Evolutionary conservation across 37 sponge, comb jelly and placozoan genomes (phyloP).

Genomic region (Mnemiopsis leidyi): DNA sequence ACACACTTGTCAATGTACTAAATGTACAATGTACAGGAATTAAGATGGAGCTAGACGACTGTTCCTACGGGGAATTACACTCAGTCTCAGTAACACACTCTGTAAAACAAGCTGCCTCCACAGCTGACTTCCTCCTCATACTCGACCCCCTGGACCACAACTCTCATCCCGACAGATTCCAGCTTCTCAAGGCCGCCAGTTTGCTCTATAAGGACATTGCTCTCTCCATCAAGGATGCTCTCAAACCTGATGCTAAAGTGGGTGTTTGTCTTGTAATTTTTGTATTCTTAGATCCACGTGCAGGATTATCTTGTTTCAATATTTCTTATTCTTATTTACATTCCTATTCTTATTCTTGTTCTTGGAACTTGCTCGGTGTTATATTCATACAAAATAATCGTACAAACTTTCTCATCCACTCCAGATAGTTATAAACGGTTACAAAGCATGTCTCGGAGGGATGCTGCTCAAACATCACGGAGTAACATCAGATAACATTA

Average conservation of each 20-base stretch:
- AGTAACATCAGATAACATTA: background rate
- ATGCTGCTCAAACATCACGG: constrained; percentile 42
- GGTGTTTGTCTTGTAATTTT: too few species aligned
- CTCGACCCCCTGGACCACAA: constrained; percentile 27
- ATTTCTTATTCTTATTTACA: too few species aligned
- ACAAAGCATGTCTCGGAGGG: constrained; percentile 19
- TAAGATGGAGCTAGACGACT: constrained; percentile 24
- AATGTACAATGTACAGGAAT: too few species aligned
- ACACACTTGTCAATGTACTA: too few species aligned
- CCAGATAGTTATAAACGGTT: constrained; percentile 14
- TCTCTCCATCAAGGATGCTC: background rate
- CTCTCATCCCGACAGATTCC: constrained; percentile 23
- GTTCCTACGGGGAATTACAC: constrained; percentile 6
- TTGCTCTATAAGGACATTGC: constrained; percentile 22
- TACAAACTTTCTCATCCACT: too few species aligned
- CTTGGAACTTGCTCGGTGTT: too few species aligned
- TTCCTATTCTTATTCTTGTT: too few species aligned
- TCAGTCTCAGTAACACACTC: background rate
- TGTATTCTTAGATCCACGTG: too few species aligned
- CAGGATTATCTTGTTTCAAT: too few species aligned
- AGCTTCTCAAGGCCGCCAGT: background rate
- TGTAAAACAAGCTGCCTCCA: background rate
- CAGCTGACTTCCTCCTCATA: constrained; percentile 7
- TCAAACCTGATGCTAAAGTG: constrained; percentile 16
- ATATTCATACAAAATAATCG: too few species aligned